Evolutionary conservation across 2,888 invertebrate genomes (phyloP).

Genomic region (Patella depressa): DNA sequence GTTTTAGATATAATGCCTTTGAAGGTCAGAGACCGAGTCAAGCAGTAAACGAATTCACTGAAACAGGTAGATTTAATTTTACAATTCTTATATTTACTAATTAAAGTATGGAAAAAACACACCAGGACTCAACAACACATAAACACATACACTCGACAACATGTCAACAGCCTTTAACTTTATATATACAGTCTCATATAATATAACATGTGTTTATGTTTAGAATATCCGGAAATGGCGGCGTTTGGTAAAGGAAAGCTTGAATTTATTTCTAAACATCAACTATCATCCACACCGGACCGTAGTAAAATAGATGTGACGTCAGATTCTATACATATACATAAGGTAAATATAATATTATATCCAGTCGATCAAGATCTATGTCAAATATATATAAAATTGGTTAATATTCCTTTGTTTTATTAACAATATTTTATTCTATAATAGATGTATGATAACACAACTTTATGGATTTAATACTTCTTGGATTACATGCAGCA

Average conservation of each 20-base stretch:
- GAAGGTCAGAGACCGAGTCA: constrained; percentile 40
- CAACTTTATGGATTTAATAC: no score
- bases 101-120: no score
- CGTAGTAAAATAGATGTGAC: constrained; percentile 24
- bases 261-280: constrained; percentile 36
- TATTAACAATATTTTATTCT: neutral
- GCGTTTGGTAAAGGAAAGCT: constrained; percentile 40
- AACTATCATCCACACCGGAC: neutral
- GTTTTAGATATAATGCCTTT: constrained; percentile 43
- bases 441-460: neutral
- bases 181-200: no score
- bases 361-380: no score
- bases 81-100: no score
- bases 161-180: no score
- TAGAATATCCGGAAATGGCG: constrained; percentile 49
- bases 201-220: neutral
- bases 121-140: no score
- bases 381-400: neutral
- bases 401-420: neutral
- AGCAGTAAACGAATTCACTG: constrained; percentile 40
- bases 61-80: constrained; percentile 34
- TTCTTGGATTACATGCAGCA: no score
- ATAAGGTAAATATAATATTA: constrained; percentile 24
- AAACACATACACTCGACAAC: no score
- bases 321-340: constrained; percentile 31